phyloP scores from a whole-genome alignment of 2,797 vertebrate genomes.

The Xyrichtys novacula region DNA sequence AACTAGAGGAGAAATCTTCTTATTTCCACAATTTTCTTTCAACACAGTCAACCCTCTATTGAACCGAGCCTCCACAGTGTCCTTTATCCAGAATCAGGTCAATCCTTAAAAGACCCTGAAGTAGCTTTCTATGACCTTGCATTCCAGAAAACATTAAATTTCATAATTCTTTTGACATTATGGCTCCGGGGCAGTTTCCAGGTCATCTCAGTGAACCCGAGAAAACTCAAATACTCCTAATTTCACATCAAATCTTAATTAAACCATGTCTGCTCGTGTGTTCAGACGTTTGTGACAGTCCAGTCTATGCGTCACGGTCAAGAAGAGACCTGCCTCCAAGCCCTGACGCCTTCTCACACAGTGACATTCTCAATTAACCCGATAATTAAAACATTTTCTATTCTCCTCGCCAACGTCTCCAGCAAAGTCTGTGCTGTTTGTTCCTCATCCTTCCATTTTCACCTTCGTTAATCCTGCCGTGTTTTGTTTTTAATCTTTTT shows the following conservation, averaged over 20 bases:
- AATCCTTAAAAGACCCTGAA: not conserved
- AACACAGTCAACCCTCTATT: not conserved
- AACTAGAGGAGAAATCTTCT: not conserved
- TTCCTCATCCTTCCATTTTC: slow-evolving; percentile 21
- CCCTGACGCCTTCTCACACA: not conserved
- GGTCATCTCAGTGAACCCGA: not conserved
- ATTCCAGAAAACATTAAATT: not conserved
- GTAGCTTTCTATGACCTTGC: not conserved
- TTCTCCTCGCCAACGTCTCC: not conserved
- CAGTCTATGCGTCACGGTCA: not conserved
- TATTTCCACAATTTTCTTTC: not conserved
- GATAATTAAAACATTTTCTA: slow-evolving; percentile 9
- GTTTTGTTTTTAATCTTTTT: slow-evolving; percentile 22
- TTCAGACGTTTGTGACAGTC: not conserved
- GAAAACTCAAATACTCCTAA: not conserved
- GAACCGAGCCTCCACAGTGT: not conserved
- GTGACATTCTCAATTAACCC: slow-evolving; percentile 10
- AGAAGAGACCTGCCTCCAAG: slow-evolving; percentile 6
- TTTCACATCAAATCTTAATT: not conserved
- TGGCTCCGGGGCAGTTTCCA: not conserved
- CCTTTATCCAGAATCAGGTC: not conserved
- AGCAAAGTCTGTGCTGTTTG: slow-evolving; percentile 5
- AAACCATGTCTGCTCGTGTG: not conserved
- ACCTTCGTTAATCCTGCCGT: slow-evolving; percentile 25
- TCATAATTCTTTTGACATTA: not conserved